Conservation (phyloP, 2,888 invertebrate genomes). For the Ophion ellenae region DNA sequence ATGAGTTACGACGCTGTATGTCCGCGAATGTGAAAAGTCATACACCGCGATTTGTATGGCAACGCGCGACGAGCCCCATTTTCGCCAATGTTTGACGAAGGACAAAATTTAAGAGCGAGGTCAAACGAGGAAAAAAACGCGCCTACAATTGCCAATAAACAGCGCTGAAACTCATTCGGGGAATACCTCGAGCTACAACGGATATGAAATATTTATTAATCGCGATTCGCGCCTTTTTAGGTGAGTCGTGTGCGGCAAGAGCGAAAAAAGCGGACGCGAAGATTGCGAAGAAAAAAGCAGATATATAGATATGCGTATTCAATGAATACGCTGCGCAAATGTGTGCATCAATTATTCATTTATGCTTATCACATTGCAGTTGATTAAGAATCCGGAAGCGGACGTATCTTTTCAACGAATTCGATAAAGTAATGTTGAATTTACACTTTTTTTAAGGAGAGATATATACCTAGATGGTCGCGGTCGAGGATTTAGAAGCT, state of each 20-base stretch:
- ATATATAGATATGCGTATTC: background rate
- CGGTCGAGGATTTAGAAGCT: too few relatives aligned
- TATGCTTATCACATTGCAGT: background rate
- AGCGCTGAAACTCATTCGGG: slow-evolving; percentile 27
- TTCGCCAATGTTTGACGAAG: slow-evolving; percentile 39
- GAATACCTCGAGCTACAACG: slow-evolving; percentile 28
- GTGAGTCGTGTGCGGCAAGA: background rate
- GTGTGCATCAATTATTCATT: background rate
- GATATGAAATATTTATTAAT: slow-evolving; percentile 38
- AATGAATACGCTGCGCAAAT: background rate
- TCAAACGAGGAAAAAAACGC: slow-evolving; percentile 11
- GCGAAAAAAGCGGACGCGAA: background rate
- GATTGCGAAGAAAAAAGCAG: background rate
- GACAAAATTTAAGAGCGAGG: slow-evolving; percentile 57
- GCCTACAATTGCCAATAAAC: slow-evolving; percentile 13
- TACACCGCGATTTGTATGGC: background rate
- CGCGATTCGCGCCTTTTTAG: background rate
- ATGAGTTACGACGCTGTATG: slow-evolving; percentile 57
- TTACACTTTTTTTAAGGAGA: too few relatives aligned
- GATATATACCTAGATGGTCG: too few relatives aligned
- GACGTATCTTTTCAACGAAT: too few relatives aligned
- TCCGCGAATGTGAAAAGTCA: slow-evolving; percentile 50
- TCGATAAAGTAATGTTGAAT: too few relatives aligned
- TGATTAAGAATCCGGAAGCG: too few relatives aligned
- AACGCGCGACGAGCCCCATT: slow-evolving; percentile 2